Percentiles rank a stretch among this genome's conserved stretches.
Conservation (phyloP, 2,797 vertebrate species). For the Propithecus perrieri region DNA sequence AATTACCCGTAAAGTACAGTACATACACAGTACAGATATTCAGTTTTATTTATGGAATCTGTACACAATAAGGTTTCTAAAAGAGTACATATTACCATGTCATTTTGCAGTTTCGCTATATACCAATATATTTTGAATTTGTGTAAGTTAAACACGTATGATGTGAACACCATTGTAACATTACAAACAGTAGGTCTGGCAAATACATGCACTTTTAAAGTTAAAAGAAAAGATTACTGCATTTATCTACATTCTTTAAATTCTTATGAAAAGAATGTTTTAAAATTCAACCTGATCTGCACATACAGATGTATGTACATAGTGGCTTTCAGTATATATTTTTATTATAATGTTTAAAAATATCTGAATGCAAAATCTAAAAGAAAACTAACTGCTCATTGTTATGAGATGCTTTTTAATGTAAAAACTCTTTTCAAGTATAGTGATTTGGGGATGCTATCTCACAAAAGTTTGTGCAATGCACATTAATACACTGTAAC, state of each 20-base stretch:
- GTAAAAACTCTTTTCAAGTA: background rate
- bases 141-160: background rate
- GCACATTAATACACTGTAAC: background rate
- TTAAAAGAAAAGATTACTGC: too few species aligned
- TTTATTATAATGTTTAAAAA: slow-evolving; percentile 31
- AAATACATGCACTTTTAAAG: background rate
- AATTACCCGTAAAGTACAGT: background rate
- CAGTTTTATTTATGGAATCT: background rate
- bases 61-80: background rate
- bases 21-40: background rate
- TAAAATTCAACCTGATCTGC: background rate
- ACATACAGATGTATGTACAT: background rate
- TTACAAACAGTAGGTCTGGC: background rate
- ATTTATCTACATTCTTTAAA: background rate
- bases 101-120: background rate
- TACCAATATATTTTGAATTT: background rate
- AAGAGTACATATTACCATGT: background rate
- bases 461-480: background rate
- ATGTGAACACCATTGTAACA: background rate
- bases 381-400: background rate
- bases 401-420: background rate
- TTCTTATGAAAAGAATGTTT: background rate
- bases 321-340: background rate
- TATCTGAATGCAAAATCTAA: background rate
- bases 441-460: background rate